phyloP scores from a whole-genome alignment of 2,113 vertebrate genomes.

The Galbula dea region DNA sequence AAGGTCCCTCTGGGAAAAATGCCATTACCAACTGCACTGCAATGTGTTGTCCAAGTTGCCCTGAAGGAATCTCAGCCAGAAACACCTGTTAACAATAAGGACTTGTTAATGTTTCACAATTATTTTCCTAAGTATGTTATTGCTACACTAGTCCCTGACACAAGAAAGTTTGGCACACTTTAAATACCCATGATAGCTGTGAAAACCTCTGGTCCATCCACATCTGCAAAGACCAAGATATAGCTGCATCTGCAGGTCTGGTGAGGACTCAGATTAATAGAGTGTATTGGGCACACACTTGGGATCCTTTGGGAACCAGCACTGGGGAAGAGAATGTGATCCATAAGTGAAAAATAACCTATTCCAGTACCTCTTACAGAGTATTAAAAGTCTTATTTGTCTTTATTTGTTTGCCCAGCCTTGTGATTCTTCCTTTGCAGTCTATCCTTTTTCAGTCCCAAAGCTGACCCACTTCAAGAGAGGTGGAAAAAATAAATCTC shows the following conservation, averaged over 20 bases:
- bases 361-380: not conserved
- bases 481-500: not conserved
- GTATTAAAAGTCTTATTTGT: not conserved
- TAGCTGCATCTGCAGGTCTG: not conserved
- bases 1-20: slow-evolving; percentile 38
- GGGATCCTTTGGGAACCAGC: not conserved
- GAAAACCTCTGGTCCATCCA: not conserved
- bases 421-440: not conserved
- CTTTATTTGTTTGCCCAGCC: not conserved
- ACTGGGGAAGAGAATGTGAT: not conserved
- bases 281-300: not conserved
- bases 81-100: slow-evolving; percentile 66
- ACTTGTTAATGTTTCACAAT: slow-evolving; percentile 56
- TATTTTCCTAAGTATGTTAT: slow-evolving; percentile 53
- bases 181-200: not conserved
- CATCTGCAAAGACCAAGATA: not conserved
- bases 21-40: not conserved
- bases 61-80: slow-evolving; percentile 41
- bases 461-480: not conserved
- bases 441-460: not conserved
- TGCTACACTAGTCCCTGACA: not conserved
- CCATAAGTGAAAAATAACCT: not conserved
- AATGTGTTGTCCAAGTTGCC: slow-evolving; percentile 25
- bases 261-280: not conserved
- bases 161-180: not conserved